These are phyloP conservation scores for Pipa parva DNA, from an alignment of 2,113 vertebrate species.

Conservation along the genomic window DNA sequence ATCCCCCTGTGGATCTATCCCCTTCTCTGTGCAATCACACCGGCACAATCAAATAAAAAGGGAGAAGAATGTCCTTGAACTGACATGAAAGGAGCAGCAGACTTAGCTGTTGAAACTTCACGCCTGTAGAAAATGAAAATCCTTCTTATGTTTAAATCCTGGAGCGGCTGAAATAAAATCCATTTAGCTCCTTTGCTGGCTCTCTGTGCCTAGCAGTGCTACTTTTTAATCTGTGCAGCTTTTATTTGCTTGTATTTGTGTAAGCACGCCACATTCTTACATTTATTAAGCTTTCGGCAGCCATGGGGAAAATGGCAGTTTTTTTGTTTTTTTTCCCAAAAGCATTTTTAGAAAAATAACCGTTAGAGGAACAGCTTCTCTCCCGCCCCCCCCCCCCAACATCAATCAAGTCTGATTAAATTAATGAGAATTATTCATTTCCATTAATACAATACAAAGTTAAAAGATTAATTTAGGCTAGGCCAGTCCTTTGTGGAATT, in stretches of 20 bases:
- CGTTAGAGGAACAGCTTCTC: too few relatives aligned
- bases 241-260: background rate
- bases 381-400: too few relatives aligned
- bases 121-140: slow-evolving; percentile 36
- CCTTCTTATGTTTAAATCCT: slow-evolving; percentile 39
- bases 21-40: background rate
- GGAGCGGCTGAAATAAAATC: slow-evolving; percentile 22
- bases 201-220: background rate
- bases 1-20: slow-evolving; percentile 13
- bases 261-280: background rate
- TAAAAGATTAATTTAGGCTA: too few relatives aligned
- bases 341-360: too few relatives aligned
- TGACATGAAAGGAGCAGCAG: slow-evolving; percentile 37
- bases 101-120: slow-evolving; percentile 13
- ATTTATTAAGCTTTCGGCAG: background rate
- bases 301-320: background rate
- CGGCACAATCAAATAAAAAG: background rate
- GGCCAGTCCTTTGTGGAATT: too few relatives aligned
- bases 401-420: too few relatives aligned
- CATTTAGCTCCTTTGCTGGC: slow-evolving; percentile 26
- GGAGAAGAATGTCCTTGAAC: slow-evolving; percentile 20
- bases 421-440: too few relatives aligned
- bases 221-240: background rate
- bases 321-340: too few relatives aligned
- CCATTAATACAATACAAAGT: too few relatives aligned